phyloP scores from a whole-genome alignment of 2,113 vertebrate species.

The Sinosuthora webbiana region DNA sequence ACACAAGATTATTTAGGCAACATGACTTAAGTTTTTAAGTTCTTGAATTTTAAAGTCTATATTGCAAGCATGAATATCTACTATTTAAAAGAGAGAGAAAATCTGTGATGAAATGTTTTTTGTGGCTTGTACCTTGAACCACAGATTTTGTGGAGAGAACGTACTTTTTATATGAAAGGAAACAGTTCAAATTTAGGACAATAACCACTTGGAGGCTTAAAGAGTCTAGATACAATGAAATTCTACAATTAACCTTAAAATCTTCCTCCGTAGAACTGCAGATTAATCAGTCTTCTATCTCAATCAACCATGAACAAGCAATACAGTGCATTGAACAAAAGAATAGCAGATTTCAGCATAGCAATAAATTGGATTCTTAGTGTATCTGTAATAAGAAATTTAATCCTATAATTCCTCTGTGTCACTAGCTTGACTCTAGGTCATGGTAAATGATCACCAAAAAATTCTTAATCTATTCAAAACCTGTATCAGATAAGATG shows the following conservation, averaged over 20 bases:
- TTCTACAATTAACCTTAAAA: conserved; percentile 47
- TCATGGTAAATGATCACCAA: background rate
- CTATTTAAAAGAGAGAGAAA: background rate
- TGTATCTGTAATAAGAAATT: background rate
- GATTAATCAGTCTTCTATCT: background rate
- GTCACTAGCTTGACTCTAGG: background rate
- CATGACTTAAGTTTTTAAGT: background rate
- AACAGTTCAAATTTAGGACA: background rate
- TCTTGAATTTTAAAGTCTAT: background rate
- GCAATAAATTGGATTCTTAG: background rate
- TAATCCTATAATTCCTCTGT: conserved; percentile 19
- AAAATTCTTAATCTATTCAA: background rate
- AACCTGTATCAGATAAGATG: background rate
- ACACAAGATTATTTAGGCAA: background rate
- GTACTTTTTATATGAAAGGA: background rate
- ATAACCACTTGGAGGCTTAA: background rate
- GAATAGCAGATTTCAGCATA: background rate
- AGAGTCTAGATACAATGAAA: background rate
- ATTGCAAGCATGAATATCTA: background rate
- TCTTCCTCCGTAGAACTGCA: background rate
- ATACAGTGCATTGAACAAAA: background rate
- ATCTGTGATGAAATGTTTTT: background rate
- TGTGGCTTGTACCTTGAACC: background rate
- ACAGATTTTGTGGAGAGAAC: background rate
- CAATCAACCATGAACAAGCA: background rate